A percentile compares a stretch with the other conserved stretches of the same genome.
Evolutionary conservation across 2,113 vertebrate genomes (phyloP).

Genomic region (Egretta garzetta): DNA sequence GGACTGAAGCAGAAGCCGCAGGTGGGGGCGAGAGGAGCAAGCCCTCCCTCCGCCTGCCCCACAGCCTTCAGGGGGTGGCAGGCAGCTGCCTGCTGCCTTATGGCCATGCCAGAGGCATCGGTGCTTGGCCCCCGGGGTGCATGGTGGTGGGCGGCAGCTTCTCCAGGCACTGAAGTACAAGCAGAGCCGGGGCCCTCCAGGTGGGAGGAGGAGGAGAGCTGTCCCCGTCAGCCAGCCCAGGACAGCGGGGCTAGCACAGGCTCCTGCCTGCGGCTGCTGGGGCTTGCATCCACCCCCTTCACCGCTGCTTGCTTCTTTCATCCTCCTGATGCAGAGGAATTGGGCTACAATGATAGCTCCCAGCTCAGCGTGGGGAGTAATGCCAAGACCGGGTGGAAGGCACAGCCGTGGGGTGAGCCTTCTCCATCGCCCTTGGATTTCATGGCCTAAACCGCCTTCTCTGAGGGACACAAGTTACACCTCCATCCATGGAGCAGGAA

Average conservation of each 20-base stretch:
- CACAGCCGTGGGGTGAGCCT: not conserved
- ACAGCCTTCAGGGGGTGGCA: not conserved
- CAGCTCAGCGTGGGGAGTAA: not conserved
- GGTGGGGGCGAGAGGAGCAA: not conserved
- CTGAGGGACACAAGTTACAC: not conserved
- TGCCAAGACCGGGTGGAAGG: not conserved
- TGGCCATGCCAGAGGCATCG: not conserved
- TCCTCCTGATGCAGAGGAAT: not conserved
- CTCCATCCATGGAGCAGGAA: not conserved
- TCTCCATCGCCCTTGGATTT: not conserved
- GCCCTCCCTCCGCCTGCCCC: not conserved
- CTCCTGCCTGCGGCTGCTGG: not conserved
- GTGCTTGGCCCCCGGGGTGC: accelerated
- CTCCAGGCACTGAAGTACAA: not conserved
- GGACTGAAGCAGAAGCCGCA: not conserved
- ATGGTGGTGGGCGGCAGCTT: not conserved
- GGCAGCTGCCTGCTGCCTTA: not conserved
- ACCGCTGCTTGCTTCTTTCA: not conserved
- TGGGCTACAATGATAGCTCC: not conserved
- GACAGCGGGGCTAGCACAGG: not conserved
- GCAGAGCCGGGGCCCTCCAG: not conserved
- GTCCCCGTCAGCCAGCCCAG: not conserved
- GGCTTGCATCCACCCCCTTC: no score
- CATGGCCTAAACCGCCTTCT: not conserved
- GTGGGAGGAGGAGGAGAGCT: not conserved